Evolutionary conservation across 1,140 invertebrate species (phyloP).

Genomic region (Melitaea cinxia): DNA sequence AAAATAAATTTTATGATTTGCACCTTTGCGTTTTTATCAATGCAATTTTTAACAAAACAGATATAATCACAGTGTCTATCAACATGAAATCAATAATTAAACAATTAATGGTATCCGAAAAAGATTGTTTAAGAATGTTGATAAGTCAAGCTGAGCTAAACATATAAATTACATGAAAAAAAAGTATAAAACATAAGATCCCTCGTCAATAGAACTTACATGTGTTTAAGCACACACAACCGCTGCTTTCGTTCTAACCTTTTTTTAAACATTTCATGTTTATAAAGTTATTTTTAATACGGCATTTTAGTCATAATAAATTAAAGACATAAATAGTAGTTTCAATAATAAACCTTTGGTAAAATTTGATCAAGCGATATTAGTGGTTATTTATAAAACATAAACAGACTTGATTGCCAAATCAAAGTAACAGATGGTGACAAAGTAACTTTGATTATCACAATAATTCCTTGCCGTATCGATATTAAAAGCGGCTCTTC

Average conservation of each 20-base stretch:
- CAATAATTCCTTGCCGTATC: too few relatives aligned
- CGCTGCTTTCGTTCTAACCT: background rate
- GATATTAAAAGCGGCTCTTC: too few relatives aligned
- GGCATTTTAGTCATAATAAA: background rate
- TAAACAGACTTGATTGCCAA: background rate
- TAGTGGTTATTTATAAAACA: background rate
- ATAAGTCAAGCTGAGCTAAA: background rate
- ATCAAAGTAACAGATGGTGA: background rate
- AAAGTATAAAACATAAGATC: background rate
- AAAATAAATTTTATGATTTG: constrained; percentile 24
- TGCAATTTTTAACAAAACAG: background rate
- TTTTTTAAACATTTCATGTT: background rate
- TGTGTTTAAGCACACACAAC: background rate
- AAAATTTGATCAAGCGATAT: constrained; percentile 4
- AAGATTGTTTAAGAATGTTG: too few relatives aligned
- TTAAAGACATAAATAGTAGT: background rate
- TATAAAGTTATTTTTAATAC: background rate
- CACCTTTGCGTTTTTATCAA: constrained; percentile 10
- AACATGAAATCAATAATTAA: too few relatives aligned
- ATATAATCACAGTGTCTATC: too few relatives aligned
- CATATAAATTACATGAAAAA: background rate
- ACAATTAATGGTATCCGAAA: too few relatives aligned
- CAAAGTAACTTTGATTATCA: background rate
- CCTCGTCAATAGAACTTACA: constrained; percentile 6
- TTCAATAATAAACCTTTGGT: constrained; percentile 1